Evolutionary conservation across 2,888 invertebrate genomes (phyloP).

Genomic region (Macrosoma leucophasiata): DNA sequence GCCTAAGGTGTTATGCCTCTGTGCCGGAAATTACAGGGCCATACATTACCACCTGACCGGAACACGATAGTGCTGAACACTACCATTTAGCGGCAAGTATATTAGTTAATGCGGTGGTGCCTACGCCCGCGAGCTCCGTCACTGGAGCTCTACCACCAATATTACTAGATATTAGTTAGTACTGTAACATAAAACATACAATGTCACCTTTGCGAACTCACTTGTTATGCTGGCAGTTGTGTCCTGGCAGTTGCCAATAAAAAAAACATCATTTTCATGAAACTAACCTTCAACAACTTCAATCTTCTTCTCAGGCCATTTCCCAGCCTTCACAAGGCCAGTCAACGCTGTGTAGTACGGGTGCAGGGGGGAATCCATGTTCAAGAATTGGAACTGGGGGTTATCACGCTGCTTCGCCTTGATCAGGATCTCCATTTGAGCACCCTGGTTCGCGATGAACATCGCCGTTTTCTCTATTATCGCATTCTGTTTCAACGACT

Average conservation of each 20-base stretch:
- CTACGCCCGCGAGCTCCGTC: no score
- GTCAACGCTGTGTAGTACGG: conserved; percentile 90
- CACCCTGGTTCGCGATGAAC: conserved; percentile 92
- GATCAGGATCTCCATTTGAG: conserved; percentile 98
- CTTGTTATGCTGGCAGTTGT: background rate
- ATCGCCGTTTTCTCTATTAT: conserved; percentile 96
- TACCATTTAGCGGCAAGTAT: no score
- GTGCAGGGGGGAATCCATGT: conserved; percentile 88
- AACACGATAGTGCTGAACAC: no score
- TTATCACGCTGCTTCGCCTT: conserved; percentile 98
- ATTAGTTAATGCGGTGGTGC: no score
- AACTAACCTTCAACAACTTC: conserved; percentile 50
- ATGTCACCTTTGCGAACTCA: background rate
- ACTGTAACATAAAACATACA: no score
- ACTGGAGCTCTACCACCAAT: no score
- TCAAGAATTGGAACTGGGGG: conserved; percentile 94
- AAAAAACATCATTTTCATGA: background rate
- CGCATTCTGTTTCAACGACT: conserved; percentile 89
- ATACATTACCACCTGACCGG: no score
- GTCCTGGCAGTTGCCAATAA: background rate
- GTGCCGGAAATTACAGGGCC: no score
- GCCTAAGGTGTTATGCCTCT: no score
- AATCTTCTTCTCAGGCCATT: conserved; percentile 55
- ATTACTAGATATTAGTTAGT: no score
- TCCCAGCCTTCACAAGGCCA: conserved; percentile 48